Base-by-base conservation (phyloP, 2,888 invertebrate species). In the Cistogaster globosa region DNA sequence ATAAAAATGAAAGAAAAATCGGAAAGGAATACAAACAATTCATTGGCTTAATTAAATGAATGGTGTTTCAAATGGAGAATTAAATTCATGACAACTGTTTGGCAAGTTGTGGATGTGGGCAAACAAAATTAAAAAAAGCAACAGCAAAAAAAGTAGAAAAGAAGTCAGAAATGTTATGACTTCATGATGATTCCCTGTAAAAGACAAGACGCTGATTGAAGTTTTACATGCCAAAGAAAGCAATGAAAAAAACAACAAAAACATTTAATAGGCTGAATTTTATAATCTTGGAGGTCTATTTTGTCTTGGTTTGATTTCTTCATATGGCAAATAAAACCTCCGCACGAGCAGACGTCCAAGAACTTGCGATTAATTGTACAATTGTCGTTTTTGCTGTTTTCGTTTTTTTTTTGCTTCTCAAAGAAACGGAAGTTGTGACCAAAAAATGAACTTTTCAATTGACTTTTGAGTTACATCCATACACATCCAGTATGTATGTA, bases 11-110 rank as follows among this genome's bases (percentile, higher is more conserved):
- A 42, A 12, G 14, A 65, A 58, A 20, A 74, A 60, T 62, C 62
- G 58, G 26, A 60, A 57, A 67, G 57, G 72, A 72, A 83, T 51
- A 55, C 36, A 57, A 79, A 55, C 67, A 79, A 91, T 90, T 91
- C 90, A 91, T 91, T 90, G 91, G 90, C 90, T 91, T 91, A 91
- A 91, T 91, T 91, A 90, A 91, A 91, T 91, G 91, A 91, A 91
- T 86, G 83, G 90, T 90, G 90, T 90, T 90, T 90, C 90, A 90
- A 90, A 89, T 90, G 90, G 89, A 90, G 90, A 91, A 90, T 90
- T 90, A 89, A 90, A 89, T 90, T 88, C 90, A 89, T 87, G 89
- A 89, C 88, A 85, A 75, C 81, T 72, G 71, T 53, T 83, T 82
- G 42, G 32, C 48, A 80, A 77, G 80, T 74, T 83, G 72, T 63